Evolutionary conservation across 2,113 vertebrate genomes (phyloP), one percentile per base, ranked within the genome.

Genomic region (Caranx ignobilis): DNA sequence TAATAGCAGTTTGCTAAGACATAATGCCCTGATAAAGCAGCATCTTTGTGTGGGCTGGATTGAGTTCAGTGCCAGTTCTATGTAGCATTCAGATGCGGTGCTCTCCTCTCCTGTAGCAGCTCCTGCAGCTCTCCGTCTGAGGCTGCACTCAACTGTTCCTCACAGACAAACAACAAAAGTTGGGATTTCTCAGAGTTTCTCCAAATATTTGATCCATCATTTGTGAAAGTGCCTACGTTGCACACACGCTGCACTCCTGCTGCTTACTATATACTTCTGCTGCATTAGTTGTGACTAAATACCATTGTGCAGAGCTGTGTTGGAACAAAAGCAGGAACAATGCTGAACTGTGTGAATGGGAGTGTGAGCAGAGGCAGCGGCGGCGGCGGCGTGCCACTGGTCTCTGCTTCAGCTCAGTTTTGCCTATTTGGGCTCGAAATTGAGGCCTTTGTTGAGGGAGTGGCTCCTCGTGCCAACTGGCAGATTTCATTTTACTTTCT

Each of bases 1-100:
- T 91, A 92, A 89, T 91, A 93, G 85, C 87, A 85, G 89, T 91
- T 93, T 90, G 84, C 88, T 90, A 91, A 93, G 89, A 92, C 88
- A 87, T 91, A 93, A 94, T 90, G 88, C 91, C 73, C 65, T 54
- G 84, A 91, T 90, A 92, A 91, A 84, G 87, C 86, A 68, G 80
- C 85, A 77, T 92, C 84, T 90, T 87, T 91, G 91, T 88, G 86
- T 90, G 87, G 88, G 87, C 89, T 84, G 87, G 86, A 91, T 91
- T 87, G 82, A 92, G 91, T 94, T 91, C 87, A 90, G 81, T 83
- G 76, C 81, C 84, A 87, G 75, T 89, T 88, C 43, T 82, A 67
- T 82, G 63, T 39, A 63, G 62, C 26, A 1, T 83, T 74, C 56
- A 37, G 75, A 81, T 5, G 35, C 35, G 35, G 81, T 62, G 34